Percentiles rank a stretch among this genome's conserved stretches.
Conservation (phyloP, 1,140 invertebrate species). For the Drosophila paulistorum region DNA sequence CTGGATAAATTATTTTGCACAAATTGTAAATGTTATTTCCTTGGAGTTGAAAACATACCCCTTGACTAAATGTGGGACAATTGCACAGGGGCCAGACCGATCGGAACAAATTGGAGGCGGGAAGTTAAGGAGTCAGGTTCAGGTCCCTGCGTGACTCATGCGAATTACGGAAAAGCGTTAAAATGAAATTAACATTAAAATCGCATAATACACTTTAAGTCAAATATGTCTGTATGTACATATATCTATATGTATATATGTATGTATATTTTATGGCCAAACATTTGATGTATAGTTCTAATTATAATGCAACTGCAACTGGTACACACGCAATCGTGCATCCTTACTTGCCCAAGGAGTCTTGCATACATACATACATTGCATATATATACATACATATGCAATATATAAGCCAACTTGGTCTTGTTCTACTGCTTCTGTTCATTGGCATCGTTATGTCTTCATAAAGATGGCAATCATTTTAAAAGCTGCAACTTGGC, state of each 20-base stretch:
- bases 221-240: too few relatives aligned
- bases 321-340: conserved; percentile 42
- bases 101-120: too few relatives aligned
- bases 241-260: neutral
- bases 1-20: too few relatives aligned
- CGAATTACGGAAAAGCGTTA: conserved; percentile 8
- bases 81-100: too few relatives aligned
- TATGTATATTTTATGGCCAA: conserved; percentile 3
- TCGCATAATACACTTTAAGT: conserved; percentile 2
- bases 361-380: too few relatives aligned
- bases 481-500: conserved; percentile 42
- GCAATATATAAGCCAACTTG: conserved; percentile 1
- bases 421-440: neutral
- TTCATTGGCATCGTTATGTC: conserved; percentile 65
- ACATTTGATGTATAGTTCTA: conserved; percentile 11
- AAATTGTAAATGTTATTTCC: too few relatives aligned
- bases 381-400: neutral
- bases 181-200: conserved; percentile 17
- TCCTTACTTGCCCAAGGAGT: conserved; percentile 16
- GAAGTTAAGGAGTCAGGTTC: too few relatives aligned
- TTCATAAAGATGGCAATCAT: conserved; percentile 79
- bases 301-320: conserved; percentile 14
- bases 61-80: neutral
- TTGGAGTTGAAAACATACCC: conserved; percentile 22
- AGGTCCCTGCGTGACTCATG: neutral